Percentiles rank a stretch among this genome's conserved stretches.
Evolutionary conservation across 2,888 invertebrate species (phyloP).

Genomic region (Hedya salicella): DNA sequence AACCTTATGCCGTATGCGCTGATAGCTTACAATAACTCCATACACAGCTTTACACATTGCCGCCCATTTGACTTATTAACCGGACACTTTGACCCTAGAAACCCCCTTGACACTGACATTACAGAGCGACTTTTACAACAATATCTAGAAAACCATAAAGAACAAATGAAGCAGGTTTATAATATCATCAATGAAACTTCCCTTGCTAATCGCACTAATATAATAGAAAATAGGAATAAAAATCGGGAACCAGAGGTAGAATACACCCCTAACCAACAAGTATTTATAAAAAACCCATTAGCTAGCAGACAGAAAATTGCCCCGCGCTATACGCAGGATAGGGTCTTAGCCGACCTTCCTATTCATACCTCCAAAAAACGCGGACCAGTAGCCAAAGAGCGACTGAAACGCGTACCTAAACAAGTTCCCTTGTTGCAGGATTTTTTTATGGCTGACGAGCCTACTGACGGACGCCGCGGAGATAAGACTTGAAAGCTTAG

Average conservation of each 20-base stretch:
- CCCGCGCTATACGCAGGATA: too few relatives aligned
- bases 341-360: conserved; percentile 32
- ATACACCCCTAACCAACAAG: too few relatives aligned
- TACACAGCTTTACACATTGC: conserved; percentile 26
- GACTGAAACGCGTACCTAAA: conserved; percentile 48
- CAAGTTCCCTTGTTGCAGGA: conserved; percentile 45
- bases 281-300: too few relatives aligned
- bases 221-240: too few relatives aligned
- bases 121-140: conserved; percentile 45
- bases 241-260: too few relatives aligned
- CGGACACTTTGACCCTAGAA: conserved; percentile 45
- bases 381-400: conserved; percentile 46
- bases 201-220: too few relatives aligned
- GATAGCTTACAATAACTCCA: conserved; percentile 17
- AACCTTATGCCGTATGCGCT: conserved; percentile 44
- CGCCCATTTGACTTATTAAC: conserved; percentile 8
- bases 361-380: conserved; percentile 49
- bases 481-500: too few relatives aligned
- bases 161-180: too few relatives aligned
- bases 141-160: conserved; percentile 42
- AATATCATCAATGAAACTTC: too few relatives aligned
- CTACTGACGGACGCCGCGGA: too few relatives aligned
- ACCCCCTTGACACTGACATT: conserved; percentile 45
- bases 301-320: too few relatives aligned
- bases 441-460: too few relatives aligned